Conservation (phyloP, 2,113 vertebrate genomes). For the Pollachius pollachius region DNA sequence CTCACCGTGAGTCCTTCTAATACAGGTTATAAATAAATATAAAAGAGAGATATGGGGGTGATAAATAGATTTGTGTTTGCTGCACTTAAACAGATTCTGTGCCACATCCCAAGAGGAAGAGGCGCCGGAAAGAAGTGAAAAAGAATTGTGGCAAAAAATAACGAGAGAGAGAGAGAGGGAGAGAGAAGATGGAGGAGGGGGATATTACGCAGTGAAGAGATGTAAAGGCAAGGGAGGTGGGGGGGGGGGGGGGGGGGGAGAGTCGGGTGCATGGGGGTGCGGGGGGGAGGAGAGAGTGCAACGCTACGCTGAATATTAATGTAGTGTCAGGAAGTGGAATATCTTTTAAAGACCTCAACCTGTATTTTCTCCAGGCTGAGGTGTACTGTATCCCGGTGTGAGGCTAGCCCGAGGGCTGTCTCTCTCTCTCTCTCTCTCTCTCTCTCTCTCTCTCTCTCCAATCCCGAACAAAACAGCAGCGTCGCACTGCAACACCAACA, state of each 20-base stretch:
- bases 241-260: constrained; percentile 14
- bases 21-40: constrained; percentile 22
- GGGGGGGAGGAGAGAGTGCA: constrained; percentile 36
- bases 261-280: constrained; percentile 14
- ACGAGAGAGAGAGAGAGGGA: constrained; percentile 33
- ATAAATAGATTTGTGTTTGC: constrained; percentile 72
- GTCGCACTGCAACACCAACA: too few species aligned
- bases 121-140: constrained; percentile 17
- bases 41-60: constrained; percentile 56
- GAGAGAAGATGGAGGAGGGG: constrained; percentile 30
- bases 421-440: constrained; percentile 5
- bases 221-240: constrained; percentile 36
- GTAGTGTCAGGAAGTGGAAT: constrained; percentile 60
- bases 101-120: constrained; percentile 67
- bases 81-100: constrained; percentile 71
- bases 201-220: constrained; percentile 48
- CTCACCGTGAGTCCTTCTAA: constrained; percentile 25
- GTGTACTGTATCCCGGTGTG: constrained; percentile 19
- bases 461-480: too few species aligned
- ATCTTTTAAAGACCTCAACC: constrained; percentile 59
- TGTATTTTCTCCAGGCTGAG: constrained; percentile 43
- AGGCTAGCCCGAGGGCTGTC: too few species aligned
- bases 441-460: neutral
- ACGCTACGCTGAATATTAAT: constrained; percentile 71
- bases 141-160: constrained; percentile 46